phyloP scores from a whole-genome alignment of 2,888 invertebrate genomes.

The Parasteatoda lunata region DNA sequence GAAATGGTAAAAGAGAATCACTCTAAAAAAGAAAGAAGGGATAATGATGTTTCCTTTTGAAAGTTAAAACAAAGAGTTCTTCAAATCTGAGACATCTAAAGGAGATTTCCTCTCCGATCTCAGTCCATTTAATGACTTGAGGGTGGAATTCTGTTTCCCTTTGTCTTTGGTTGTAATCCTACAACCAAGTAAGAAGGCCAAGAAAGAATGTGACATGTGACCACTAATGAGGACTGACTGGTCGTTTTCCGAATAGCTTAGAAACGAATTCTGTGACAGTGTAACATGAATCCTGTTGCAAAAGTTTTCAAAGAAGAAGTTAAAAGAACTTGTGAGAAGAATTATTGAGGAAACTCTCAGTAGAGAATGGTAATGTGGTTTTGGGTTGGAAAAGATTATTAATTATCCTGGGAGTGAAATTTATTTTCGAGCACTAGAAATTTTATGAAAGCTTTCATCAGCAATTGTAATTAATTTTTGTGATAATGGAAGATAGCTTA shows the following conservation, averaged over 20 bases:
- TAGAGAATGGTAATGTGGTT: slow-evolving; percentile 25
- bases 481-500: not conserved
- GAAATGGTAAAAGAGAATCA: slow-evolving; percentile 12
- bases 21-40: slow-evolving; percentile 28
- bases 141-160: slow-evolving; percentile 48
- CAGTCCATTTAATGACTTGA: slow-evolving; percentile 49
- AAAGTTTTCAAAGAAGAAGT: slow-evolving; percentile 31
- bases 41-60: slow-evolving; percentile 54
- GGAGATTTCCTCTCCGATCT: slow-evolving; percentile 35
- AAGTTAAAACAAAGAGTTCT: slow-evolving; percentile 57
- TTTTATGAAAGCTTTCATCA: not conserved
- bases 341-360: slow-evolving; percentile 18
- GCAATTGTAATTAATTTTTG: not conserved
- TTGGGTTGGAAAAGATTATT: slow-evolving; percentile 23
- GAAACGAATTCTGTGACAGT: slow-evolving; percentile 25
- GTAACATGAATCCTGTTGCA: slow-evolving; percentile 47
- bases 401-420: slow-evolving; percentile 28
- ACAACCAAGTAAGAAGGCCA: slow-evolving; percentile 17
- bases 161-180: slow-evolving; percentile 57
- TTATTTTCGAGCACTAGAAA: slow-evolving; percentile 16
- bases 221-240: slow-evolving; percentile 44
- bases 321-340: slow-evolving; percentile 31
- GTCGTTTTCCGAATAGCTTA: slow-evolving; percentile 27
- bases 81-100: slow-evolving; percentile 45
- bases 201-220: slow-evolving; percentile 33